Evolutionary conservation across 2,888 invertebrate genomes (phyloP), one percentile per base, ranked within the genome.

Genomic region (Aplocera efformata): DNA sequence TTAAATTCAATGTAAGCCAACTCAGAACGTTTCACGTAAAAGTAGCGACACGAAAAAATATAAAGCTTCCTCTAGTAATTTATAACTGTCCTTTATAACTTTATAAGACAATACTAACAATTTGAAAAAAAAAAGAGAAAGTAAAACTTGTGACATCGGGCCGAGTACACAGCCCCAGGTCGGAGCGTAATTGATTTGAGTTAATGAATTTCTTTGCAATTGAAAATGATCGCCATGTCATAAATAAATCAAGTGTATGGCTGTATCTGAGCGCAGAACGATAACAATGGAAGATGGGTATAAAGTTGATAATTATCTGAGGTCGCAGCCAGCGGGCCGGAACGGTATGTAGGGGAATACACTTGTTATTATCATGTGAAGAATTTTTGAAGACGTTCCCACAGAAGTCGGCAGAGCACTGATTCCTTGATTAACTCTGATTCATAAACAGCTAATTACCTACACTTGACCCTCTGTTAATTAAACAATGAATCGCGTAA

Each of bases 331-430:
- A 72, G 56, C 81, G 60, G 69, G 59, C 78, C 79, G 78, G 82
- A 85, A 85, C 84, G 79, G 66, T 76, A 79, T 83, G 82, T 73
- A 67, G 79, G 82, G 81, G 80, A 76, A 75, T 70, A 64, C 69
- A 64, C 72, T 72, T 72, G 76, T 78, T 80, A 75, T 72, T 76
- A 79, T 78, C 84, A 88, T 88, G 86, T 84, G 86, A 88, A 86
- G 85, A 88, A 56, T 68, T 81, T 83, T 80, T 74, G 72, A 84
- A 84, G 83, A 81, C 78, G 82, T 85, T 88, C 86, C 85, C 86
- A 88, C 86, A 64, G 60, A 55, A 56, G 49, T 53, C 44, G 56
- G 42, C 66, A 59, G 63, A 60, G 75, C 80, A 74, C 77, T 81
- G 85, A 84, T 84, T 83, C 71, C 74, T 76, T 72, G 77, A 79